phyloP scores from a whole-genome alignment of 2,113 vertebrate species.

The Heptranchias perlo region DNA sequence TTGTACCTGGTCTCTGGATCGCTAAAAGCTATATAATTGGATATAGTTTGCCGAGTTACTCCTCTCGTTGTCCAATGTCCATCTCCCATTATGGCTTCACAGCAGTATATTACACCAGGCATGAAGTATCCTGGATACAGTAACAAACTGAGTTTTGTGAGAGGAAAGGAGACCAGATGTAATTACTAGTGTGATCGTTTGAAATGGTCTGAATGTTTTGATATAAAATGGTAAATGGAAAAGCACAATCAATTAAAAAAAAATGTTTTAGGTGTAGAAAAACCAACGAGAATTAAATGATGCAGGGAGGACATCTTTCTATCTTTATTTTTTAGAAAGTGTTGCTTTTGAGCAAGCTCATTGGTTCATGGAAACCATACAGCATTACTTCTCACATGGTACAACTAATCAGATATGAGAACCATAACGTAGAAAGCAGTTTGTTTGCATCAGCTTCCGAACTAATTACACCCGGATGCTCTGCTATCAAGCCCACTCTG shows the following conservation, averaged over 20 bases:
- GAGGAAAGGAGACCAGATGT: neutral
- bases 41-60: neutral
- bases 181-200: neutral
- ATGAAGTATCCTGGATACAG: neutral
- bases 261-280: neutral
- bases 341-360: neutral
- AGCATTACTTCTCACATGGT: neutral
- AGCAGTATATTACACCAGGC: neutral
- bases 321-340: neutral
- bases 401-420: neutral
- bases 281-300: neutral
- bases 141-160: neutral
- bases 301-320: neutral
- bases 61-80: neutral
- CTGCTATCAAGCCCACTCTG: neutral
- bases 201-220: neutral
- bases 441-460: neutral
- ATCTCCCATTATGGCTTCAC: neutral
- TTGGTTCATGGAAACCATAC: neutral
- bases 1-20: too few species aligned
- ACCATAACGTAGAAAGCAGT: neutral
- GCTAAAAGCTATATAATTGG: neutral
- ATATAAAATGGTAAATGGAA: neutral
- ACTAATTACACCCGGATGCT: neutral
- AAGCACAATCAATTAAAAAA: neutral